Evolutionary conservation across 2,113 vertebrate species (phyloP).

Genomic region (Tauraco erythrolophus): DNA sequence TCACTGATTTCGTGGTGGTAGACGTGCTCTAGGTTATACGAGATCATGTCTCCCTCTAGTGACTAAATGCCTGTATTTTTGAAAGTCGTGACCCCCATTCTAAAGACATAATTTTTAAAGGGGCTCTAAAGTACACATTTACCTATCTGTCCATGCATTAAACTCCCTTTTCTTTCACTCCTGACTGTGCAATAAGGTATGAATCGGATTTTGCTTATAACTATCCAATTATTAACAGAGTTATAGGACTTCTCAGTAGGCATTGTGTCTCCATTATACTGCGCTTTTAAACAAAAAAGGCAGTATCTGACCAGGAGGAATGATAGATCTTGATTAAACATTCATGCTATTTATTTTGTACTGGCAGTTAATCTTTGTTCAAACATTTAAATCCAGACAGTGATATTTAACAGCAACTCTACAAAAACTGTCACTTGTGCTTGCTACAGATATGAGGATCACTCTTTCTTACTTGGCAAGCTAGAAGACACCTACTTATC

Average conservation of each 20-base stretch:
- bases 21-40: neutral
- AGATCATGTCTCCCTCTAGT: conserved; percentile 54
- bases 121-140: neutral
- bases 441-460: conserved; percentile 30
- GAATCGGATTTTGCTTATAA: neutral
- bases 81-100: neutral
- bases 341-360: conserved; percentile 28
- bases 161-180: neutral
- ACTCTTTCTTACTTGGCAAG: conserved; percentile 16
- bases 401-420: conserved; percentile 12
- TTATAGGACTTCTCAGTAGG: neutral
- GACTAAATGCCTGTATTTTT: conserved; percentile 21
- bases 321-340: conserved; percentile 24
- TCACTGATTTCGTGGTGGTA: neutral
- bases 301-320: neutral
- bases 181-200: neutral
- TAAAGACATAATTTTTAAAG: neutral
- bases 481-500: neutral
- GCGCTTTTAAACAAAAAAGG: neutral
- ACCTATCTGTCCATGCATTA: neutral
- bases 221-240: neutral
- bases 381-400: conserved; percentile 42
- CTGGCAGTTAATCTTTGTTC: conserved; percentile 16
- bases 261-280: neutral
- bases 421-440: neutral